Evolutionary conservation across 2,888 invertebrate genomes (phyloP).

Genomic region (Lymantria monacha): DNA sequence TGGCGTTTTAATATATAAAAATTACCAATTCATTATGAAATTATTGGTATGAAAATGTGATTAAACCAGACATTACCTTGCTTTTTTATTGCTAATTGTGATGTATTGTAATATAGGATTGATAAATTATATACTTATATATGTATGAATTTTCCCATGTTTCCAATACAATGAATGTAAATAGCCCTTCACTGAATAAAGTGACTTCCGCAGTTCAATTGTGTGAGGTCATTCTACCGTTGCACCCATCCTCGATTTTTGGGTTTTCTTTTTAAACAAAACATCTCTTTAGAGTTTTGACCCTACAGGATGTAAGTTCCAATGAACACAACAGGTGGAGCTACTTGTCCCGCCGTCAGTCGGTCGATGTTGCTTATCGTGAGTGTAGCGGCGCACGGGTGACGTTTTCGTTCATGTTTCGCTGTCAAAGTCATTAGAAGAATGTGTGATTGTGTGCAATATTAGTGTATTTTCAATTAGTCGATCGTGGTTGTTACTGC

Average conservation of each 20-base stretch:
- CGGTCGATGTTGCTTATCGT: constrained; percentile 51
- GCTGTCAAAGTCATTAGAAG: constrained; percentile 64
- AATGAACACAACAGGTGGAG: constrained; percentile 68
- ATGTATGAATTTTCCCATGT: constrained; percentile 29
- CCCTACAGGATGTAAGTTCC: constrained; percentile 65
- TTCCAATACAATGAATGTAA: constrained; percentile 35
- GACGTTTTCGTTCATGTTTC: constrained; percentile 66
- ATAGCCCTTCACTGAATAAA: constrained; percentile 49
- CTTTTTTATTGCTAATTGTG: too few species aligned
- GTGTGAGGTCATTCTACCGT: constrained; percentile 64
- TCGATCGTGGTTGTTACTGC: constrained; percentile 36
- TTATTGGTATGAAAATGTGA: too few species aligned
- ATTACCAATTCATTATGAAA: neutral
- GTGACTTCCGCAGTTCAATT: constrained; percentile 65
- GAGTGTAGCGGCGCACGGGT: constrained; percentile 45
- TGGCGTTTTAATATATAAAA: constrained; percentile 53
- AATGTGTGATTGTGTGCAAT: constrained; percentile 56
- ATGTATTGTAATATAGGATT: too few species aligned
- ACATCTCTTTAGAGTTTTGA: constrained; percentile 40
- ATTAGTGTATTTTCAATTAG: constrained; percentile 44
- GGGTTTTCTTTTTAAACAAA: constrained; percentile 57
- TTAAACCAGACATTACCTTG: too few species aligned
- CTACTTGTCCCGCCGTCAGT: constrained; percentile 52
- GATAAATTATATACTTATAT: too few species aligned
- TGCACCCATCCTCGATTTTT: constrained; percentile 66